Conservation (phyloP, 2,113 vertebrate genomes). For the Sceloporus tristichus region DNA sequence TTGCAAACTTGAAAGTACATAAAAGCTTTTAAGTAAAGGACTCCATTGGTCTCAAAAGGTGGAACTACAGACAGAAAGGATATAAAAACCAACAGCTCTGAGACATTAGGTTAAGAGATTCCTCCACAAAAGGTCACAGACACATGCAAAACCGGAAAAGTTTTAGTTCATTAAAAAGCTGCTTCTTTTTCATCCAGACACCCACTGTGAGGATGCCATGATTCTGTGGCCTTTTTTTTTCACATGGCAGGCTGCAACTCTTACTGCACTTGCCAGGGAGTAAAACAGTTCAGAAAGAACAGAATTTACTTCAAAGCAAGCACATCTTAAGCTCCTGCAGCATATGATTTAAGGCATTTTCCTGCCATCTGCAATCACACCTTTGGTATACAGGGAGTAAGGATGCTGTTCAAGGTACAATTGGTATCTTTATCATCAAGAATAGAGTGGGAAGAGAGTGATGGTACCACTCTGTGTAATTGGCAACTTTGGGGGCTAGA, state of each 20-base stretch:
- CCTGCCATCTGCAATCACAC: neutral
- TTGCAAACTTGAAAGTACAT: neutral
- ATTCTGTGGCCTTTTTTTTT: neutral
- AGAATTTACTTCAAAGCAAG: neutral
- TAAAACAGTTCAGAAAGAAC: neutral
- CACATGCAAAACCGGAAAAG: neutral
- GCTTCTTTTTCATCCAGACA: neutral
- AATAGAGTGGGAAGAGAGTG: neutral
- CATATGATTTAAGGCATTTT: neutral
- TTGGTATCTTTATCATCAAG: neutral
- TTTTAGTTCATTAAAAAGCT: neutral
- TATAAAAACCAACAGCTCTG: neutral
- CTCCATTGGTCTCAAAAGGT: neutral
- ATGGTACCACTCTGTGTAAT: neutral
- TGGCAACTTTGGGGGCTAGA: too few relatives aligned
- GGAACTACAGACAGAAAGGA: neutral
- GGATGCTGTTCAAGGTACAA: neutral
- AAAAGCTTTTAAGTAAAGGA: neutral
- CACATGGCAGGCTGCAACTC: neutral
- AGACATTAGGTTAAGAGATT: neutral
- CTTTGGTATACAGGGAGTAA: neutral
- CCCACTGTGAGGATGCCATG: neutral
- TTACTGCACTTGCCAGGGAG: neutral
- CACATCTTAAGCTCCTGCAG: neutral
- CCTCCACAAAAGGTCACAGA: neutral